Percentiles rank a stretch among this genome's conserved stretches.
Evolutionary conservation across 2,888 invertebrate genomes (phyloP).

Genomic region (Brachyptera putata): DNA sequence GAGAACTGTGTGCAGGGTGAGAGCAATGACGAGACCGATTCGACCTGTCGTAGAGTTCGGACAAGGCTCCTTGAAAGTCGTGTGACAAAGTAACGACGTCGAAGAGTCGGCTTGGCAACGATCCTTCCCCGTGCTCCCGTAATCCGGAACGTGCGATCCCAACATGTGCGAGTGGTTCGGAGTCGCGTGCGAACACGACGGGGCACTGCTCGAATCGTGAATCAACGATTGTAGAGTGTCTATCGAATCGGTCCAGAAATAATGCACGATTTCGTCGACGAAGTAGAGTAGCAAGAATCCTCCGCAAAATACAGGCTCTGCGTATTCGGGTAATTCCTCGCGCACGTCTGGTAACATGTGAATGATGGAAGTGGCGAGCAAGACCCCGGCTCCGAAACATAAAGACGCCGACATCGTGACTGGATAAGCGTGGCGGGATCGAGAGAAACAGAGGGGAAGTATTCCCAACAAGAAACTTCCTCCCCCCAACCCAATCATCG

Average conservation of each 20-base stretch:
- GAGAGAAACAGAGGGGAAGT: neutral
- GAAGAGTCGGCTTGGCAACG: neutral
- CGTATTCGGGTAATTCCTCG: constrained; percentile 50
- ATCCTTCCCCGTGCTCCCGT: neutral
- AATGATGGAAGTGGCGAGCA: constrained; percentile 60
- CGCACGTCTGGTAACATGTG: constrained; percentile 62
- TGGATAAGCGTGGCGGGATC: neutral
- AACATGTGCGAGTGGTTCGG: too few species aligned
- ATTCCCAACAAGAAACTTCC: neutral
- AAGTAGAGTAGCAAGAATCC: constrained; percentile 71
- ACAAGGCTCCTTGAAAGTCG: neutral
- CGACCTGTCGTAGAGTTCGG: neutral
- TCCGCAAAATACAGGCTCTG: constrained; percentile 61
- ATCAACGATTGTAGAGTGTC: neutral
- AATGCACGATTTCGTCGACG: constrained; percentile 68
- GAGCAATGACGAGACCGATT: constrained; percentile 61
- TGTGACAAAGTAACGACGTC: neutral
- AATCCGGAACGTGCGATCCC: neutral
- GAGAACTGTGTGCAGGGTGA: constrained; percentile 72
- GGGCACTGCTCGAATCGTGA: neutral
- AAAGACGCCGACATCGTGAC: constrained; percentile 47
- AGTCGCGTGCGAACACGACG: neutral
- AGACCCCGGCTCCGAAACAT: constrained; percentile 64
- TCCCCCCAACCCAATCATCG: neutral
- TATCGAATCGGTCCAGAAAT: neutral